Percentiles rank a stretch among this genome's conserved stretches.
Conservation (phyloP, 2,888 invertebrate species). For the Lymantria monacha region DNA sequence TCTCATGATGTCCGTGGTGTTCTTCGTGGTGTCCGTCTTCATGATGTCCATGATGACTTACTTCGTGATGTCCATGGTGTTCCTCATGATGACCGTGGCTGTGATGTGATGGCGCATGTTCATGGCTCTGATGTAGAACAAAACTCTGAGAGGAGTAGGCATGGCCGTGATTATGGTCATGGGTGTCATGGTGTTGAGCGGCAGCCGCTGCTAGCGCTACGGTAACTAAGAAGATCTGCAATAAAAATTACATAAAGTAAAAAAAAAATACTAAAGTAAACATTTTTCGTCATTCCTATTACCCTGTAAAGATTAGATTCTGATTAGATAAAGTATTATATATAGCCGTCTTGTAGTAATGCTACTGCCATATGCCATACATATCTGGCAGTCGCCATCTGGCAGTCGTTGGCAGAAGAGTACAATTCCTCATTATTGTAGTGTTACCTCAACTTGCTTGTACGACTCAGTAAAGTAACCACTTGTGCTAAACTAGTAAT, state of each 20-base stretch:
- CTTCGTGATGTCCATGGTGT: not conserved
- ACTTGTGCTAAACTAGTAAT: too few relatives aligned
- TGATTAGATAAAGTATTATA: too few relatives aligned
- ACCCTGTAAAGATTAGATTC: too few relatives aligned
- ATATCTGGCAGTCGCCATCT: too few relatives aligned
- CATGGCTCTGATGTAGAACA: constrained; percentile 38
- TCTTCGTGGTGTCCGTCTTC: constrained; percentile 3
- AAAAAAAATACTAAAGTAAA: too few relatives aligned
- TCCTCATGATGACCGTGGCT: not conserved
- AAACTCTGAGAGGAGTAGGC: constrained; percentile 46
- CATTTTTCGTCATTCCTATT: too few relatives aligned
- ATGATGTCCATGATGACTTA: not conserved
- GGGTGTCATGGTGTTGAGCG: not conserved
- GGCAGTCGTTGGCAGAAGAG: too few relatives aligned
- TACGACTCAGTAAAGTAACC: too few relatives aligned
- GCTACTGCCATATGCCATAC: too few relatives aligned
- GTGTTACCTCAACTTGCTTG: too few relatives aligned
- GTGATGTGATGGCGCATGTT: not conserved
- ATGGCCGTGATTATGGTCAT: constrained; percentile 1
- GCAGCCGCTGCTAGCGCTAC: not conserved
- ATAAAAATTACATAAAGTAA: not conserved
- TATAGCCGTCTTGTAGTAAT: too few relatives aligned
- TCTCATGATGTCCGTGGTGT: constrained; percentile 5
- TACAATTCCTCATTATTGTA: too few relatives aligned
- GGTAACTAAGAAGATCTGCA: not conserved